A percentile compares a stretch with the other conserved stretches of the same genome.
phyloP scores from a whole-genome alignment of 2,888 invertebrate species.

The Diarsia dahlii region DNA sequence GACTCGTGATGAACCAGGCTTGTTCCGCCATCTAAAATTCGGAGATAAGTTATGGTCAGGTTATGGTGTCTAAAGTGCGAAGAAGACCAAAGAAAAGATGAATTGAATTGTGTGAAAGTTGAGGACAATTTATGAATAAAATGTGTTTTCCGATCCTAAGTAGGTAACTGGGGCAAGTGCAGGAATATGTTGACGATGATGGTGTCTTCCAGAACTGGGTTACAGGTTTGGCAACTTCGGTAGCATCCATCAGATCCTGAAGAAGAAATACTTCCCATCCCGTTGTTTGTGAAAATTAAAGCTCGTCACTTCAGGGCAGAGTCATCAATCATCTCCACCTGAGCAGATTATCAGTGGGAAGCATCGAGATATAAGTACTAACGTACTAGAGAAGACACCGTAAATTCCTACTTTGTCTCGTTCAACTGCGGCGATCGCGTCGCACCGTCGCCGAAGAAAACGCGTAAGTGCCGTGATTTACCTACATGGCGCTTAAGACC shows the following conservation, averaged over 20 bases:
- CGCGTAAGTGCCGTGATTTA: too few species aligned
- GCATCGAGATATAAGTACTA: too few species aligned
- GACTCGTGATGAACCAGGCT: background rate
- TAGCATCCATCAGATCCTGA: background rate
- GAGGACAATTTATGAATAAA: background rate
- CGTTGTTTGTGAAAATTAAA: background rate
- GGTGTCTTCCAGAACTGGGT: background rate
- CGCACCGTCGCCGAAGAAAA: too few species aligned
- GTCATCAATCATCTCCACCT: background rate
- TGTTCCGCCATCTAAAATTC: background rate
- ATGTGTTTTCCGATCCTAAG: background rate
- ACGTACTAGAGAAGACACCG: too few species aligned
- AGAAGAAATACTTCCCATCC: too few species aligned
- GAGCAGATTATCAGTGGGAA: too few species aligned
- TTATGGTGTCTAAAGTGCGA: background rate
- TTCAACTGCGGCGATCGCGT: too few species aligned
- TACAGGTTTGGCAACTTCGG: background rate
- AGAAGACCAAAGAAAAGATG: background rate
- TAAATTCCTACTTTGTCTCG: too few species aligned
- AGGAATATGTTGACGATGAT: background rate
- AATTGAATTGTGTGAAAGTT: background rate
- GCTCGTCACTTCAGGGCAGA: background rate
- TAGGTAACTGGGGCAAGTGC: background rate
- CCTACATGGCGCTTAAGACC: too few species aligned
- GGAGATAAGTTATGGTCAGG: too few species aligned